phyloP scores from a whole-genome alignment of 2,113 vertebrate genomes.

The Eptesicus fuscus region DNA sequence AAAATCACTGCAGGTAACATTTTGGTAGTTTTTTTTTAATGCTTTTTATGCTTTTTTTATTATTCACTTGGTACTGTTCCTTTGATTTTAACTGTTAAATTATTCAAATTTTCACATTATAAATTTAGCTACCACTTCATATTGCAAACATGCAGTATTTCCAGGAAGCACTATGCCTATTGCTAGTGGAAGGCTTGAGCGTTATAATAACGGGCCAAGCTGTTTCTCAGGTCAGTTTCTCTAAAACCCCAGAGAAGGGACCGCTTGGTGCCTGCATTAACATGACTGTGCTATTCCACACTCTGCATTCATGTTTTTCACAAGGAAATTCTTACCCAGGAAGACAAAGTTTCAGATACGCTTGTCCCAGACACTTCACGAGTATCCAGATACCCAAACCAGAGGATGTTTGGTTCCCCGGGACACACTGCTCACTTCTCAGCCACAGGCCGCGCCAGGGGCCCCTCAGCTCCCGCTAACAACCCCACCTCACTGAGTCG shows the following conservation, averaged over 20 bases:
- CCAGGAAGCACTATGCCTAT: not conserved
- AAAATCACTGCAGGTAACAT: not conserved
- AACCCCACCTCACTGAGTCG: not conserved
- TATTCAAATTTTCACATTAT: not conserved
- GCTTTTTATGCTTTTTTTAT: not conserved
- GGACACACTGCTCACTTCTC: not conserved
- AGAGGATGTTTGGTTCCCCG: not conserved
- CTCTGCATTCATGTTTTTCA: not conserved
- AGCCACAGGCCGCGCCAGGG: not conserved
- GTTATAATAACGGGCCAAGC: not conserved
- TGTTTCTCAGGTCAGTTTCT: not conserved
- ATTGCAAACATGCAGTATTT: not conserved
- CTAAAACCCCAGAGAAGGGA: not conserved
- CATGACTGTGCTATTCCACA: not conserved
- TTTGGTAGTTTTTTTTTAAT: not conserved
- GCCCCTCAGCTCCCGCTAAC: not conserved
- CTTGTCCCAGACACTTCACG: not conserved
- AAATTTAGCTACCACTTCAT: not conserved
- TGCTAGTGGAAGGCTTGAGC: not conserved
- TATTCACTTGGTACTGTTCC: not conserved
- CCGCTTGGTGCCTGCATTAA: not conserved
- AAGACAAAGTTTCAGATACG: not conserved
- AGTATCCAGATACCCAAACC: not conserved
- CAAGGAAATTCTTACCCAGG: not conserved
- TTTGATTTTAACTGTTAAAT: not conserved